phyloP scores from a whole-genome alignment of 2,888 invertebrate genomes.

The Ophioninae sp. region DNA sequence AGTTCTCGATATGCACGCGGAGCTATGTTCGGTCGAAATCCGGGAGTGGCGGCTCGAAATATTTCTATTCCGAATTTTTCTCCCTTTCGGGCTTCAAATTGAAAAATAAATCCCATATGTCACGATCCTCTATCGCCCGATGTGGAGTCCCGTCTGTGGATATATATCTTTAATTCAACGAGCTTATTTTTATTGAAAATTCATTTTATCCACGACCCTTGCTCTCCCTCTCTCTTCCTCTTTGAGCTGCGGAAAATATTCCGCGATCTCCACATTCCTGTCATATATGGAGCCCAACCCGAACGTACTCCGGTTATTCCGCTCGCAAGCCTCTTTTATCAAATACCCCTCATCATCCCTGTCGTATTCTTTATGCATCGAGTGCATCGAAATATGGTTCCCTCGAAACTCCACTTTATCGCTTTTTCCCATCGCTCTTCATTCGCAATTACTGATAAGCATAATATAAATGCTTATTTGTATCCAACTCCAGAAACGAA shows the following conservation, averaged over 20 bases:
- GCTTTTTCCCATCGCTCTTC: background rate
- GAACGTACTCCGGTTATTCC: slow-evolving; percentile 53
- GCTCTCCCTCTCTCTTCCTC: slow-evolving; percentile 1
- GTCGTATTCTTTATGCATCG: background rate
- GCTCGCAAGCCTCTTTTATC: slow-evolving; percentile 2
- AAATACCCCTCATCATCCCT: background rate
- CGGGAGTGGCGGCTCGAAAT: slow-evolving; percentile 17
- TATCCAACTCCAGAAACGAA: background rate
- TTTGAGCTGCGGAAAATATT: background rate
- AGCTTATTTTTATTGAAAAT: slow-evolving; percentile 68
- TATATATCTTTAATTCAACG: slow-evolving; percentile 52
- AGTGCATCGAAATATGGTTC: background rate
- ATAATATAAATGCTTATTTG: background rate
- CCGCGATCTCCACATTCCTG: slow-evolving; percentile 3
- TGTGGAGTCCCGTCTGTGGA: slow-evolving; percentile 31
- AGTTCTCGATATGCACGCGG: background rate
- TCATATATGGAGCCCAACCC: slow-evolving; percentile 51
- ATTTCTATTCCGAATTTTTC: slow-evolving; percentile 1
- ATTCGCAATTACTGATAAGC: background rate
- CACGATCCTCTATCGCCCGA: slow-evolving; percentile 43
- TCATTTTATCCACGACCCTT: slow-evolving; percentile 58
- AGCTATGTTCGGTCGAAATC: slow-evolving; percentile 12
- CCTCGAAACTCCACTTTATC: background rate
- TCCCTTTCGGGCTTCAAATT: slow-evolving; percentile 55
- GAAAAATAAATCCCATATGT: slow-evolving; percentile 66